Evolutionary conservation across 2,797 vertebrate genomes (phyloP).

Genomic region (Macropodus opercularis): DNA sequence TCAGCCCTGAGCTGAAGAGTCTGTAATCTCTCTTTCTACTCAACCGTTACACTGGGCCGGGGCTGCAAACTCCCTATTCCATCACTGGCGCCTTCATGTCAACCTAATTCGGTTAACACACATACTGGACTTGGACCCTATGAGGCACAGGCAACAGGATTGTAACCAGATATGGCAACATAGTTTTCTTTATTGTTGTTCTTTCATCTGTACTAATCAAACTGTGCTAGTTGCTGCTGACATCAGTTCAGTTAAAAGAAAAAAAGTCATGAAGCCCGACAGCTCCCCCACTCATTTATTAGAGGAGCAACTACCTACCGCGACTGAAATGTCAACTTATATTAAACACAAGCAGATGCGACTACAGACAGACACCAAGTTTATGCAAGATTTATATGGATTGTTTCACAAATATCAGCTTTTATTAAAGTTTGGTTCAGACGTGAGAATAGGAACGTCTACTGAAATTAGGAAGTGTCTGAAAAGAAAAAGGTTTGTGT

Average conservation of each 20-base stretch:
- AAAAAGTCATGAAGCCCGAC: too few species aligned
- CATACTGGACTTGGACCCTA: too few species aligned
- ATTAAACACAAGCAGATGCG: background rate
- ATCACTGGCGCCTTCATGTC: too few species aligned
- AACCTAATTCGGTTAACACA: too few species aligned
- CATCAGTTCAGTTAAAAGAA: background rate
- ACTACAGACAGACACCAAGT: background rate
- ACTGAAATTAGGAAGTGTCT: background rate
- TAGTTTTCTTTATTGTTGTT: too few species aligned
- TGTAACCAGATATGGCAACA: too few species aligned
- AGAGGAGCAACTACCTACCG: background rate
- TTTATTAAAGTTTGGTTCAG: slow-evolving; percentile 8
- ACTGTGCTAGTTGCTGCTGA: background rate
- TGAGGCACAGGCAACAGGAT: too few species aligned
- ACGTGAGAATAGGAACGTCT: background rate
- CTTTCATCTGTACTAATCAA: too few species aligned
- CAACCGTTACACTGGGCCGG: too few species aligned
- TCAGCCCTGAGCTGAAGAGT: too few species aligned
- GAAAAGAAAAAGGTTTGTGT: background rate
- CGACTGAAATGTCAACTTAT: slow-evolving; percentile 23
- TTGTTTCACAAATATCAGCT: slow-evolving; percentile 27
- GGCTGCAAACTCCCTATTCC: too few species aligned
- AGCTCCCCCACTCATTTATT: background rate
- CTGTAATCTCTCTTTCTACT: too few species aligned
- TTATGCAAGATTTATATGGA: slow-evolving; percentile 17